Percentiles rank a stretch among this genome's conserved stretches.
phyloP scores from a whole-genome alignment of 2,797 vertebrate genomes.

The Dallia pectoralis region DNA sequence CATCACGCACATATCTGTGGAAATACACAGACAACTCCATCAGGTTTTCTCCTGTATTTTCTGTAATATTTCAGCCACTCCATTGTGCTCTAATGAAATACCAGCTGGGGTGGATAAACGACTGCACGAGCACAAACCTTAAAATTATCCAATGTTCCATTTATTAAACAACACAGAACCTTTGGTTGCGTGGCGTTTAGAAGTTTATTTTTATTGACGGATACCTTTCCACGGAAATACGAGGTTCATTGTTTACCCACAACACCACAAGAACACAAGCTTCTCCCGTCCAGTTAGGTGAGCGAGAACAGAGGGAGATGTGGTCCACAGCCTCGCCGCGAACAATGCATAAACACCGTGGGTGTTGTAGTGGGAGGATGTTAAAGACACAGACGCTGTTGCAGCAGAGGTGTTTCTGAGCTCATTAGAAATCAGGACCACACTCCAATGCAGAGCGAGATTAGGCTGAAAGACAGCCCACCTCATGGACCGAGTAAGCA shows the following conservation, averaged over 20 bases:
- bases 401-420: conserved; percentile 58
- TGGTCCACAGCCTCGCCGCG: background rate
- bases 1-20: conserved; percentile 58
- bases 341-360: background rate
- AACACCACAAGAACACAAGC: background rate
- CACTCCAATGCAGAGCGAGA: conserved; percentile 67
- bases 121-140: background rate
- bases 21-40: conserved; percentile 50
- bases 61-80: conserved; percentile 3
- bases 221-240: background rate
- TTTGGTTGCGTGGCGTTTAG: background rate
- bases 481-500: no score
- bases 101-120: background rate
- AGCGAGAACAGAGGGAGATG: background rate
- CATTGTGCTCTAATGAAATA: background rate
- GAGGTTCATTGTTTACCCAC: background rate
- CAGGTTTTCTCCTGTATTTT: conserved; percentile 33
- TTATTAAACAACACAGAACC: background rate
- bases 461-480: background rate
- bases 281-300: no score
- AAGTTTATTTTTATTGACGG: background rate
- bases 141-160: background rate
- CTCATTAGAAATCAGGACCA: conserved; percentile 79
- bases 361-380: conserved; percentile 20
- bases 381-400: conserved; percentile 49